phyloP scores from a whole-genome alignment of 2,888 invertebrate species.

The Leptura quadrifasciata region DNA sequence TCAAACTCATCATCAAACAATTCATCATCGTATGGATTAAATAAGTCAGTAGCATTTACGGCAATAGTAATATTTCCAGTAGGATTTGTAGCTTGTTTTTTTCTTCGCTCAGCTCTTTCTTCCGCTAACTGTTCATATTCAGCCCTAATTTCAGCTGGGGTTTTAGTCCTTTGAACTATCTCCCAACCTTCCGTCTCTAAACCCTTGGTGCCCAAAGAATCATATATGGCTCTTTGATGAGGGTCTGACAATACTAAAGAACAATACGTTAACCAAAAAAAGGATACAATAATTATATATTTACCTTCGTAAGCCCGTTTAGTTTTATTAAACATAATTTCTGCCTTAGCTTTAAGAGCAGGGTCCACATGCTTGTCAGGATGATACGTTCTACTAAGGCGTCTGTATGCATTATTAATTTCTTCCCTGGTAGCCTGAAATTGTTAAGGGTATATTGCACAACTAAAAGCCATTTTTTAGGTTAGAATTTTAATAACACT shows the following conservation, averaged over 20 bases:
- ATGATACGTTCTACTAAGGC: conserved; percentile 94
- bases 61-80: conserved; percentile 90
- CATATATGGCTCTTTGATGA: conserved; percentile 96
- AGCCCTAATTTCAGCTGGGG: conserved; percentile 96
- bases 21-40: conserved; percentile 87
- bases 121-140: conserved; percentile 94
- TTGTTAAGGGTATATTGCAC: conserved; percentile 23
- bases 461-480: conserved; percentile 46
- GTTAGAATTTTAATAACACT: conserved; percentile 39
- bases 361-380: conserved; percentile 96
- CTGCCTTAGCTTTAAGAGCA: conserved; percentile 90
- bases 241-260: conserved; percentile 90
- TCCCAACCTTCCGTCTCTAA: conserved; percentile 97
- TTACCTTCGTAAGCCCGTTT: conserved; percentile 95
- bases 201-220: conserved; percentile 91
- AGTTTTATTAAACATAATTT: conserved; percentile 92
- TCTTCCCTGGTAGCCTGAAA: conserved; percentile 93
- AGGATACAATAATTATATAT: not conserved
- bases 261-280: conserved; percentile 6
- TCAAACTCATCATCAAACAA: conserved; percentile 74
- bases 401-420: conserved; percentile 94
- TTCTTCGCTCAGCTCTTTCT: conserved; percentile 89
- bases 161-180: conserved; percentile 91
- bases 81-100: conserved; percentile 95
- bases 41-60: conserved; percentile 95